Evolutionary conservation across 2,888 invertebrate species (phyloP), one percentile per base, ranked within the genome.

Genomic region (Acronicta alni): DNA sequence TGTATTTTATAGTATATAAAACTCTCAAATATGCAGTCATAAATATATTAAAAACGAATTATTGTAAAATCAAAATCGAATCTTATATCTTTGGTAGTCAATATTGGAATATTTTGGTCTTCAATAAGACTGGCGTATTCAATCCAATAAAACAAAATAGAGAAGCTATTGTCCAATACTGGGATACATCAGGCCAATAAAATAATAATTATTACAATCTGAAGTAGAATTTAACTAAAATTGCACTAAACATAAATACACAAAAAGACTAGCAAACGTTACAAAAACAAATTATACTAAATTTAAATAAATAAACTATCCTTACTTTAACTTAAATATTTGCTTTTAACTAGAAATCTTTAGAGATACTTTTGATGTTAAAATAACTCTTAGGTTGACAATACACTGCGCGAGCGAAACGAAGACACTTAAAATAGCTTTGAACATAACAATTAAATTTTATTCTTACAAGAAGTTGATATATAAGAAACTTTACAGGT

Each of bases 181-280:
- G 1, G 14, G 32, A 14, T 6, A 32, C 14, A 30, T 14, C 12
- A 14, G 14, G n/a, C n/a, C n/a, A 35, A n/a, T 35, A 35, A n/a
- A 35, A 12, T 30, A 35, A 35, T n/a, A n/a, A n/a, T n/a, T n/a
- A 35, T 35, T 35, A 35, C 35, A 14, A 35, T 41, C 32, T 45
- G 30, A 20, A 9, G 0, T 9, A 30, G 26, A 37, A 38, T 20
- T 38, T 39, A 67, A 71, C 46, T 39, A 44, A 71, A 44, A 61
- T 67, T 67, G 63, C 58, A 72, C 69, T 71, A 58, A 49, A 65
- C 55, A 35, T 68, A 62, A 62, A 72, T 74, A 44, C 65, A 67
- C 68, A 58, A 15, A 63, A 46, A 69, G 79, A 83, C 82, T 85
- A 85, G 81, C 54, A 66, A 70, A 63, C 57, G 38, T 69, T 68